phyloP scores from a whole-genome alignment of 2,113 vertebrate genomes.

The Microcebus tavaratra region DNA sequence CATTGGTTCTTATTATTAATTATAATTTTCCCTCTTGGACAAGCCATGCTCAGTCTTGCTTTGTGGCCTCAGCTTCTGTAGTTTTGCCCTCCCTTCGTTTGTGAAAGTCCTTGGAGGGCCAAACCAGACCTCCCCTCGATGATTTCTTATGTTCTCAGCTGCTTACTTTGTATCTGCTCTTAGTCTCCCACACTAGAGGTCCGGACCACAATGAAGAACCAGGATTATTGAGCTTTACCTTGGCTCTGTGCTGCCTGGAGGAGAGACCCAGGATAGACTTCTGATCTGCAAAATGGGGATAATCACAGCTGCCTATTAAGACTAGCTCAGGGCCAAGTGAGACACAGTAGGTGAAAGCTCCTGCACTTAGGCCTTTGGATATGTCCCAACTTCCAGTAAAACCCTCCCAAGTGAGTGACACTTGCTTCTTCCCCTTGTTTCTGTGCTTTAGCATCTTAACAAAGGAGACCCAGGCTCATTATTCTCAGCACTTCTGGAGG shows the following conservation, averaged over 20 bases:
- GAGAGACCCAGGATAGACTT: background rate
- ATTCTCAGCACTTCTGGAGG: background rate
- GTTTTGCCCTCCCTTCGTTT: background rate
- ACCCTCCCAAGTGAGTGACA: background rate
- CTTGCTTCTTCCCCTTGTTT: background rate
- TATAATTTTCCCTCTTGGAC: background rate
- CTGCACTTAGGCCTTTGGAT: background rate
- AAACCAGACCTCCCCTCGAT: background rate
- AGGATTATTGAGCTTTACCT: background rate
- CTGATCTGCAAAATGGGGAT: background rate
- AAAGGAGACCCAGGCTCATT: slow-evolving; percentile 25
- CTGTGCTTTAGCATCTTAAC: slow-evolving; percentile 14
- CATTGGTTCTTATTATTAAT: background rate
- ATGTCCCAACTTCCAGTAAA: background rate
- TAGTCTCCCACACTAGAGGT: background rate
- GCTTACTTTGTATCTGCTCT: background rate
- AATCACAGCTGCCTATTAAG: background rate
- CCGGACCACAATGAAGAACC: background rate
- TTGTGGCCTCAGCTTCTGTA: background rate
- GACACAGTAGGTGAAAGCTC: background rate
- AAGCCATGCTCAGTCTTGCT: background rate
- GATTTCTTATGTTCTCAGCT: background rate
- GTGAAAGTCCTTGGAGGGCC: background rate
- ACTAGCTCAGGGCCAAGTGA: background rate
- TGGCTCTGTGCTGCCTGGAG: background rate